Evolutionary conservation across 2,888 invertebrate species (phyloP).

Genomic region (Trichogramma evanescens): DNA sequence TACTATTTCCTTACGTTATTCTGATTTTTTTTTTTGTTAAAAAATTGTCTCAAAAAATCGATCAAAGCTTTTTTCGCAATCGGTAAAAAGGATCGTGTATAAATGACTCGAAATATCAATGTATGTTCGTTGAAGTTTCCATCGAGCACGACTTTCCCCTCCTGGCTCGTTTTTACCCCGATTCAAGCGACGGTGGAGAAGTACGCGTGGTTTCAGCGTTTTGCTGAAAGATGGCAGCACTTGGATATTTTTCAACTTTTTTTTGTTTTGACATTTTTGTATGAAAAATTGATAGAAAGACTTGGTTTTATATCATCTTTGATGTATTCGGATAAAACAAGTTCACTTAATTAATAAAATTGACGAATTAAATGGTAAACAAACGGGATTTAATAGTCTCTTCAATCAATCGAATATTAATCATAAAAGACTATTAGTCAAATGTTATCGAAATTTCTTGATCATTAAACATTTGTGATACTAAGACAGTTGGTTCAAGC

Average conservation of each 20-base stretch:
- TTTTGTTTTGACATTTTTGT: constrained; percentile 10
- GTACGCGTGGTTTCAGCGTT: constrained; percentile 26
- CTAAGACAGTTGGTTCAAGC: too few species aligned
- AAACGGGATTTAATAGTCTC: too few species aligned
- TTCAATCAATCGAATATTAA: too few species aligned
- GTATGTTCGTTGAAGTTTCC: background rate
- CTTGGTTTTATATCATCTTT: too few species aligned
- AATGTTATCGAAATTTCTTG: too few species aligned
- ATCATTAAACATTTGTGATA: too few species aligned
- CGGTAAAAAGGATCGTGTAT: background rate
- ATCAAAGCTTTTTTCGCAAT: background rate
- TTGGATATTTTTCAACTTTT: constrained; percentile 21
- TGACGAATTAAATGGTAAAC: too few species aligned
- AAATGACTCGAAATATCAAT: background rate
- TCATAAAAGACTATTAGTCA: too few species aligned
- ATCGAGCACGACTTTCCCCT: background rate
- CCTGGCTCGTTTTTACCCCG: constrained; percentile 13
- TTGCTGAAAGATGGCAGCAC: constrained; percentile 39
- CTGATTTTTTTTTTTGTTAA: background rate
- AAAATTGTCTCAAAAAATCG: background rate
- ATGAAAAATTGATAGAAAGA: background rate
- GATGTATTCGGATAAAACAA: too few species aligned
- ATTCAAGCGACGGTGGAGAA: constrained; percentile 20
- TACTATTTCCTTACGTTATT: too few species aligned
- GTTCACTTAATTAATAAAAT: too few species aligned